Conservation (phyloP, 2,797 vertebrate genomes). For the Coilia nasus region DNA sequence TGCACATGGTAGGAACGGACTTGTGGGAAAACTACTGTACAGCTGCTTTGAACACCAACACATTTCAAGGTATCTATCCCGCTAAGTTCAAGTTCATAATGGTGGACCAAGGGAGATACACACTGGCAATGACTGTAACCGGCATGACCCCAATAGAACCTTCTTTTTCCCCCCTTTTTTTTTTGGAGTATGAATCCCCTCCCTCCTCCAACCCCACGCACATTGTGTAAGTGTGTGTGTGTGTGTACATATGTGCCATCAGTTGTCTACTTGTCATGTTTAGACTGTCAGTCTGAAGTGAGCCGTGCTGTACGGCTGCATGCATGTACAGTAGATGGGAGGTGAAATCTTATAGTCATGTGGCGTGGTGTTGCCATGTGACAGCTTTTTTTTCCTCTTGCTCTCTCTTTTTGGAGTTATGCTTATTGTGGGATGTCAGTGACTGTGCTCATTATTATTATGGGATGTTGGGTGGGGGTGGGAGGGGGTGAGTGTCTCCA, state of each 20-base stretch:
- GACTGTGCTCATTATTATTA: constrained; percentile 82
- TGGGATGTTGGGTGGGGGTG: constrained; percentile 75
- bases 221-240: neutral
- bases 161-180: neutral
- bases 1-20: neutral
- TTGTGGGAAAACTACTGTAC: neutral
- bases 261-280: neutral
- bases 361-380: constrained; percentile 77
- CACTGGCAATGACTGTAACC: neutral
- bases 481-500: constrained; percentile 72
- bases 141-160: neutral
- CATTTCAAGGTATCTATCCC: neutral
- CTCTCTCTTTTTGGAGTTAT: constrained; percentile 81
- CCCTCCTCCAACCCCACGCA: neutral
- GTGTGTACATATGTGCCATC: neutral
- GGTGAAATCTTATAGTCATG: constrained; percentile 74
- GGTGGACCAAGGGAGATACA: neutral
- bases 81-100: neutral
- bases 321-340: constrained; percentile 60
- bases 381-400: constrained; percentile 53
- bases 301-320: constrained; percentile 56
- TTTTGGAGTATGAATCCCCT: neutral
- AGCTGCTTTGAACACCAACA: neutral
- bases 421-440: constrained; percentile 86
- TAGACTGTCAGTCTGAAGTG: constrained; percentile 30